Conservation (phyloP, 2,113 vertebrate genomes). For the Psophia crepitans region DNA sequence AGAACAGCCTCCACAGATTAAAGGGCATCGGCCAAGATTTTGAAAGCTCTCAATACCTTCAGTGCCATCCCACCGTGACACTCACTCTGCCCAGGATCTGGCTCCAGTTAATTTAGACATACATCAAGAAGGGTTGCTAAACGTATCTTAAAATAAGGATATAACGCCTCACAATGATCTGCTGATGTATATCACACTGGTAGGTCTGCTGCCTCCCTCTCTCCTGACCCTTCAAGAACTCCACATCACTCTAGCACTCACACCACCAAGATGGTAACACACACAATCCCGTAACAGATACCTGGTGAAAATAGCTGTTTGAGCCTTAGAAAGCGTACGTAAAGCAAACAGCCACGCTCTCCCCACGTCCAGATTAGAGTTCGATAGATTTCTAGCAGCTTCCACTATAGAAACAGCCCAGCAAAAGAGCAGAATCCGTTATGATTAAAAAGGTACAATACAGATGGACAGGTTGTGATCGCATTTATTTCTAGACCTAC, state of each 20-base stretch:
- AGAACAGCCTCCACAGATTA: neutral
- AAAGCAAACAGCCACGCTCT: neutral
- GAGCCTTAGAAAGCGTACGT: fast-evolving
- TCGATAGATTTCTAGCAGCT: neutral
- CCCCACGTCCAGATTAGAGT: neutral
- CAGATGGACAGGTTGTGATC: neutral
- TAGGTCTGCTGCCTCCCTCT: neutral
- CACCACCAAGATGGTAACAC: neutral
- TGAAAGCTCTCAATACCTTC: neutral
- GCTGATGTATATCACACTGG: fast-evolving
- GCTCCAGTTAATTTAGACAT: neutral
- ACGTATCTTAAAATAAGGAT: neutral
- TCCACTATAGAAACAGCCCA: neutral
- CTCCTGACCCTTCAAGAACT: neutral
- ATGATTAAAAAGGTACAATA: neutral
- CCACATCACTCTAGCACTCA: too few species aligned
- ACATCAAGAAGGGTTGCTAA: neutral
- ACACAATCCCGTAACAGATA: fast-evolving
- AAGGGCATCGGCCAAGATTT: neutral
- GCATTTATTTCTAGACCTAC: neutral
- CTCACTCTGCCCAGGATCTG: neutral
- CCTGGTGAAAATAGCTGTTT: neutral
- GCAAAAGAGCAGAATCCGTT: neutral
- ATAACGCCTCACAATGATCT: neutral
- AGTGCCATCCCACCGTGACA: neutral